Conservation (phyloP, 92 coral and sea anemone genomes). For the Siderastrea radians region DNA sequence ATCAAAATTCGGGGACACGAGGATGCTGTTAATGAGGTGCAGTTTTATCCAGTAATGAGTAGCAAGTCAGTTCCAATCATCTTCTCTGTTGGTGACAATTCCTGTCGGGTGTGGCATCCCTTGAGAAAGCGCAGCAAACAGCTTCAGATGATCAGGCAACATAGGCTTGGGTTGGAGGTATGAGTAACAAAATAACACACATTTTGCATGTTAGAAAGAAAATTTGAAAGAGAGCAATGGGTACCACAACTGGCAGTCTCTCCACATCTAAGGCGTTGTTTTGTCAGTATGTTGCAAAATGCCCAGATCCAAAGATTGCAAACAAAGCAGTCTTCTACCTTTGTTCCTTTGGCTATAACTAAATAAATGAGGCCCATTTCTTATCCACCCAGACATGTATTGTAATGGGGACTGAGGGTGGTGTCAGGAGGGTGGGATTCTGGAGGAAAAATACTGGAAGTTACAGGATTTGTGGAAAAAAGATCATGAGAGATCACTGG, state of each 20-base stretch:
- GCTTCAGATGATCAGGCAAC: conserved; percentile 83
- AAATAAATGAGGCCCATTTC: background rate
- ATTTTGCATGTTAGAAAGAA: background rate
- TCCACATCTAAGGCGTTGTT: background rate
- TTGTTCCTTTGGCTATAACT: background rate
- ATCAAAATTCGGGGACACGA: conserved; percentile 89
- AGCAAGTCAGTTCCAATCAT: conserved; percentile 87
- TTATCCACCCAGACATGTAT: too few relatives aligned
- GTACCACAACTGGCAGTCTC: background rate
- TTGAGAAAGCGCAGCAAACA: conserved; percentile 88
- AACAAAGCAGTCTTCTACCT: background rate
- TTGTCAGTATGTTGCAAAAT: too few relatives aligned
- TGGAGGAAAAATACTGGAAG: too few relatives aligned
- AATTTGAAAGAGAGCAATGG: background rate
- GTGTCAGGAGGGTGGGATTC: too few relatives aligned
- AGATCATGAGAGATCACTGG: too few relatives aligned
- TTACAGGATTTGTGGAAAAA: too few relatives aligned
- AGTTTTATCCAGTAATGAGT: conserved; percentile 87
- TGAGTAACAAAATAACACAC: background rate
- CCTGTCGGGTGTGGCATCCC: conserved; percentile 96
- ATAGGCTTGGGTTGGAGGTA: conserved; percentile 62
- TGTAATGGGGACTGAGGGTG: too few relatives aligned
- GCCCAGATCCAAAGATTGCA: background rate
- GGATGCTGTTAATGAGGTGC: conserved; percentile 78
- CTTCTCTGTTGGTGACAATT: conserved; percentile 88